Evolutionary conservation across 30 jellyfish, hydroid and myxozoan species (phyloP).

Genomic region (Phacellophora camtschatica): DNA sequence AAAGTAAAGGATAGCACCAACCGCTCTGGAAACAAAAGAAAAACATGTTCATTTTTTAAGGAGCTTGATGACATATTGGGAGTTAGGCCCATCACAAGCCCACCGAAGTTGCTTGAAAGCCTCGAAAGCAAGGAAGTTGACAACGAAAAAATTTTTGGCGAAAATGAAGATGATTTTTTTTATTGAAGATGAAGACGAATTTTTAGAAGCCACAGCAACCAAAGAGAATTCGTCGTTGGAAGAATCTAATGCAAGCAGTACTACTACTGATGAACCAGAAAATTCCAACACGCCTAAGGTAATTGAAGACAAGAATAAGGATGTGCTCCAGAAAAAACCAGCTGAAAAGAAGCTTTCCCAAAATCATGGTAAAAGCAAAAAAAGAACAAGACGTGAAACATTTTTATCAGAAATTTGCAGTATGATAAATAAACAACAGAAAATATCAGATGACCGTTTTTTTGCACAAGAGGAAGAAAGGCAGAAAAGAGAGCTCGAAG

Average conservation of each 20-base stretch:
- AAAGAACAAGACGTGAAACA: neutral
- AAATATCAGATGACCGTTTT: slow-evolving; percentile 14
- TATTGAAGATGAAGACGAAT: neutral
- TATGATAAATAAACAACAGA: neutral
- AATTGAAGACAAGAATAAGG: neutral
- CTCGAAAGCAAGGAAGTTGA: neutral
- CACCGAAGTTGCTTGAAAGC: slow-evolving; percentile 2
- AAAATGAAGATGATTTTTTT: neutral
- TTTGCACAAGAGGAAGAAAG: slow-evolving; percentile 19
- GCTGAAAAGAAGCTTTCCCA: neutral
- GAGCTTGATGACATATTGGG: slow-evolving; percentile 27
- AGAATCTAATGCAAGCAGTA: neutral
- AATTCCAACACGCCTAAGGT: neutral
- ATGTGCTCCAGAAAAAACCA: neutral
- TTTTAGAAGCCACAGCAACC: neutral
- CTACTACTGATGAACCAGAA: neutral
- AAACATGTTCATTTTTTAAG: neutral
- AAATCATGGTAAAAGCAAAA: slow-evolving; percentile 21
- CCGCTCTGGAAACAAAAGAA: slow-evolving; percentile 15
- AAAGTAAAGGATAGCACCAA: slow-evolving; percentile 30
- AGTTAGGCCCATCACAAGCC: slow-evolving; percentile 21
- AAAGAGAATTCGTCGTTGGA: neutral
- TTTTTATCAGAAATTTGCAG: neutral
- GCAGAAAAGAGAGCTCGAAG: neutral
- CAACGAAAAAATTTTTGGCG: neutral